phyloP scores from a whole-genome alignment of 1,140 invertebrate genomes.

The Drosophila tani region DNA sequence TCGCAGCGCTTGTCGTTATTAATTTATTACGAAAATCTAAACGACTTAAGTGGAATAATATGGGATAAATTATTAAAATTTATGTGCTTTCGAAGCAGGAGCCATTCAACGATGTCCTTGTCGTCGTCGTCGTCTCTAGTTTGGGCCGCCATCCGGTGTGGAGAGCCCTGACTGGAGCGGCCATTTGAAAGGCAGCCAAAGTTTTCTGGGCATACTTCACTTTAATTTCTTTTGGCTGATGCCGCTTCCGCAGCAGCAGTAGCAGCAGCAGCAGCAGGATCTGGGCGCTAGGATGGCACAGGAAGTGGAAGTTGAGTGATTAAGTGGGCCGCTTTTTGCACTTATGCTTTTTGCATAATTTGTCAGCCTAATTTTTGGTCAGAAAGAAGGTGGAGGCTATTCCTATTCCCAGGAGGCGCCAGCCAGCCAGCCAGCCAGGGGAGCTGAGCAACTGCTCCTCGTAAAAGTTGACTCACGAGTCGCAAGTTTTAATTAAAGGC shows the following conservation, averaged over 20 bases:
- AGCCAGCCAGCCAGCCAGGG: conserved; percentile 5
- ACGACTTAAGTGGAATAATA: conserved; percentile 83
- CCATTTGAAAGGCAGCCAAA: conserved; percentile 75
- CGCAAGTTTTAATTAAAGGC: conserved; percentile 48
- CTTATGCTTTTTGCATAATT: conserved; percentile 75
- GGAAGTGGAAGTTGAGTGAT: conserved; percentile 76
- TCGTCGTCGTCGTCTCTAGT: conserved; percentile 34
- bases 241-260: conserved; percentile 10
- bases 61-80: conserved; percentile 84
- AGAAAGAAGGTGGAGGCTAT: no score
- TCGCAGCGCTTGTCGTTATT: conserved; percentile 73
- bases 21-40: conserved; percentile 84
- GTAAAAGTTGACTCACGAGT: conserved; percentile 42
- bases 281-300: conserved; percentile 23
- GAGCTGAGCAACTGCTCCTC: conserved; percentile 4
- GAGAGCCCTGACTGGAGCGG: conserved; percentile 7
- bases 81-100: conserved; percentile 74
- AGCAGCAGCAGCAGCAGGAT: conserved; percentile 11
- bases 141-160: conserved; percentile 31
- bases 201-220: conserved; percentile 65
- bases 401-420: conserved; percentile 3
- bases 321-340: conserved; percentile 77
- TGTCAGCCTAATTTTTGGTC: conserved; percentile 60
- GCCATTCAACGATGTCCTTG: conserved; percentile 30
- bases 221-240: conserved; percentile 71